Evolutionary conservation across 2,797 vertebrate species (phyloP), one percentile per base, ranked within the genome.

Genomic region (Hafferia zeledoni): DNA sequence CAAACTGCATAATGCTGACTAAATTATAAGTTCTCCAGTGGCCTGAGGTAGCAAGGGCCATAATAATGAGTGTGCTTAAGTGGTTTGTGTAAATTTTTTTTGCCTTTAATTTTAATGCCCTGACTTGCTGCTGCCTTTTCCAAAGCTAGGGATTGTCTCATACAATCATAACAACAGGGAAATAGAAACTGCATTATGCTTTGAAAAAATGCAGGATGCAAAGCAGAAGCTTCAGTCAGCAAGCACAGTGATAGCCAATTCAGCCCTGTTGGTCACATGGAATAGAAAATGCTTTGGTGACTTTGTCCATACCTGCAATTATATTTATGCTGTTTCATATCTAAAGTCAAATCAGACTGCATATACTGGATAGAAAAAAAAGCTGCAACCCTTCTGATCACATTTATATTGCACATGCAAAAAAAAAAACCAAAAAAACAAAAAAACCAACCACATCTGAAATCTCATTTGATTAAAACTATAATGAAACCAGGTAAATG

Each of bases 21-120:
- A 98, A 99, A 99, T 99, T 99, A 99, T 98, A 98, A 98, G 98
- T 98, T 98, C 99, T 98, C 99, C 97, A 97, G 98, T 98, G 99
- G 98, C 98, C 98, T 92, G 97, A 95, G 98, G 98, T 98, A 98
- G 98, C 98, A 98, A 98, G 98, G 98, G 98, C 98, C 98, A 99
- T 98, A 98, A 98, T 99, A 99, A 99, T 99, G 98, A 99, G 98
- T 96, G 97, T 96, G 98, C 98, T 99, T 99, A 99, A 98, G 98
- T 98, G 98, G 98, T 98, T 98, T 98, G 98, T 98, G 98, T 96
- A 93, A 96, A 89, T 96, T 98, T 98, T 92, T 97, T 97, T 74
- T 92, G 95, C 96, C 91, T 97, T 97, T 97, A 97, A 98, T 98
- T 97, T 97, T 97, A 97, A 98, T 95, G 98, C 98, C 97, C 97